A percentile compares a stretch with the other conserved stretches of the same genome.
Conservation (phyloP, 2,888 invertebrate genomes). For the Urechis unicinctus region DNA sequence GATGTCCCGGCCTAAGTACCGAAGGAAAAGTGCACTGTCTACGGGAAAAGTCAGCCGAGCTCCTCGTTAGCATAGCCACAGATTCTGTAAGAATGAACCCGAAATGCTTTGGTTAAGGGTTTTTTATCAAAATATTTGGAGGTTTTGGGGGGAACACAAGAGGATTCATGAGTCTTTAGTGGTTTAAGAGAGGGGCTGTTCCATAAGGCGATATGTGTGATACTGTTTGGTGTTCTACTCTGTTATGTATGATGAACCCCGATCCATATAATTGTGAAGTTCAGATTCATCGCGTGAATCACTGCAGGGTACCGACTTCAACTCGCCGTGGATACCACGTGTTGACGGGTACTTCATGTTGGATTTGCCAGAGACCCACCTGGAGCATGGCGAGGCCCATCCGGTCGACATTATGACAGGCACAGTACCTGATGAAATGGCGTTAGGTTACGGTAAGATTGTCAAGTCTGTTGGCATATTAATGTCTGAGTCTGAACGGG, state of each 20-base stretch:
- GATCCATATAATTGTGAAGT: too few species aligned
- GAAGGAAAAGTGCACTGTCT: conserved; percentile 37
- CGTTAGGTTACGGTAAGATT: conserved; percentile 6
- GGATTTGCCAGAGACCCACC: conserved; percentile 39
- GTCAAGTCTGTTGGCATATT: too few species aligned
- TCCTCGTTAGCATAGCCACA: conserved; percentile 12
- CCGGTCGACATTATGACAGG: conserved; percentile 39
- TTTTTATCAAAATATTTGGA: too few species aligned
- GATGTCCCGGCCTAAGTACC: conserved; percentile 32
- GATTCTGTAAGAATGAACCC: too few species aligned
- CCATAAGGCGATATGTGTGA: too few species aligned
- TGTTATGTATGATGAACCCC: too few species aligned
- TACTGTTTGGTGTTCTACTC: too few species aligned
- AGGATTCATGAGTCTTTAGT: too few species aligned
- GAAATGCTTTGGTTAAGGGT: too few species aligned
- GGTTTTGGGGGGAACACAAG: too few species aligned
- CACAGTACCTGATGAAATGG: conserved; percentile 40
- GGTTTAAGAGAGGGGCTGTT: too few species aligned
- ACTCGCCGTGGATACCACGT: conserved; percentile 37
- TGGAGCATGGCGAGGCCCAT: conserved; percentile 33
- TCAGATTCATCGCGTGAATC: conserved; percentile 4
- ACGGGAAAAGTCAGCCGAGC: conserved; percentile 21
- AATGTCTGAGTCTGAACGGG: too few species aligned
- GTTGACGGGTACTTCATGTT: conserved; percentile 47
- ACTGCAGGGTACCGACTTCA: conserved; percentile 21